Percentiles rank a stretch among this genome's conserved stretches.
Conservation (phyloP, 1,140 invertebrate genomes). For the Helicoverpa armigera region DNA sequence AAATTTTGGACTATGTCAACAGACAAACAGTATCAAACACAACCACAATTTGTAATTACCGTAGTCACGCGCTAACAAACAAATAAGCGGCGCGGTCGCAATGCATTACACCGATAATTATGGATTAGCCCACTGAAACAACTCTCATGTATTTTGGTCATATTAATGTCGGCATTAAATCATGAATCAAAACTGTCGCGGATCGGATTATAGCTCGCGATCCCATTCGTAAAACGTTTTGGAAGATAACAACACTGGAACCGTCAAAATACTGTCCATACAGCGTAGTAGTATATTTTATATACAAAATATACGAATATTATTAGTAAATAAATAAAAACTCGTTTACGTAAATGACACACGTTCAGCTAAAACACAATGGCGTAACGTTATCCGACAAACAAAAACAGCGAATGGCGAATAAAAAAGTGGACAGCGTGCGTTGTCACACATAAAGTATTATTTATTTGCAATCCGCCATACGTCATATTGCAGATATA, state of each 20-base stretch:
- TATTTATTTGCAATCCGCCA: constrained; percentile 59
- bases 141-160: constrained; percentile 61
- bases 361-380: constrained; percentile 44
- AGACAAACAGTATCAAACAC: constrained; percentile 59
- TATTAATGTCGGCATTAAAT: constrained; percentile 60
- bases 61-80: constrained; percentile 62
- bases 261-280: constrained; percentile 16
- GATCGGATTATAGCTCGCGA: constrained; percentile 55
- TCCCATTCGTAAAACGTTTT: constrained; percentile 52
- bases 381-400: constrained; percentile 53
- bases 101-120: constrained; percentile 70
- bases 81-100: constrained; percentile 58
- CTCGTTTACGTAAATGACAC: constrained; percentile 61
- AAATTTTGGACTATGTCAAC: constrained; percentile 44
- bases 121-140: constrained; percentile 68
- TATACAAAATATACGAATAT: background rate
- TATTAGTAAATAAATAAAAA: constrained; percentile 61
- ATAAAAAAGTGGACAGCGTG: constrained; percentile 52
- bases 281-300: constrained; percentile 19
- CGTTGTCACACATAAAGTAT: constrained; percentile 54
- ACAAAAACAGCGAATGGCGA: constrained; percentile 47
- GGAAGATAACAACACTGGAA: constrained; percentile 47
- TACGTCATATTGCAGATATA: constrained; percentile 54
- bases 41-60: constrained; percentile 61
- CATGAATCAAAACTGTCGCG: constrained; percentile 60